These are phyloP conservation scores for Daktulosphaira vitifoliae DNA, from an alignment of 1,140 invertebrate species.

Conservation along the genomic window DNA sequence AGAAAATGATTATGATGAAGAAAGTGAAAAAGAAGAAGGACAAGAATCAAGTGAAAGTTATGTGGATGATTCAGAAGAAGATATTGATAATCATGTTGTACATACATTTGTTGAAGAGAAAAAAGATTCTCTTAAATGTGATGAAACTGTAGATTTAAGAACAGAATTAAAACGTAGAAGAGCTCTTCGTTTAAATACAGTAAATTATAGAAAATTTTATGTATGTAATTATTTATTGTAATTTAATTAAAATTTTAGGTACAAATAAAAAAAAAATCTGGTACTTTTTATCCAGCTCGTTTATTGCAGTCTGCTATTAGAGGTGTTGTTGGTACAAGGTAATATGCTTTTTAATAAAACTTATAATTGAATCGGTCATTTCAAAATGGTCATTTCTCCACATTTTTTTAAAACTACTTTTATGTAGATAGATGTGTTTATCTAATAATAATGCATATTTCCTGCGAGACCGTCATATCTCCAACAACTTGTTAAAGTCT, in stretches of 20 bases:
- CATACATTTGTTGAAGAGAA: not conserved
- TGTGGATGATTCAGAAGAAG: not conserved
- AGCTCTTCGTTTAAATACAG: conserved; percentile 23
- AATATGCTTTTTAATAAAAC: not conserved
- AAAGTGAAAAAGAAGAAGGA: conserved; percentile 11
- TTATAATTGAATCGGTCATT: no score
- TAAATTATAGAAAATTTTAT: not conserved
- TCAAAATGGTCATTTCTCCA: no score
- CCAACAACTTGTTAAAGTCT: no score
- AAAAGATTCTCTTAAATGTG: not conserved
- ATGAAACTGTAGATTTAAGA: conserved; percentile 23
- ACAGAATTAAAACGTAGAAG: conserved; percentile 28
- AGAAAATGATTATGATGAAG: conserved; percentile 6
- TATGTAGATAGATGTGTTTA: no score
- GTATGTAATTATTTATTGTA: not conserved
- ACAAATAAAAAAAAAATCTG: conserved; percentile 24
- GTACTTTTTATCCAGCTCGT: conserved; percentile 24
- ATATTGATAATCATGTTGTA: not conserved
- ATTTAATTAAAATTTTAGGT: conserved; percentile 9
- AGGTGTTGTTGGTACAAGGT: conserved; percentile 27
- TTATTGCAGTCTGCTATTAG: conserved; percentile 28
- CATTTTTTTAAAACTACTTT: no score
- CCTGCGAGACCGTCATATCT: no score
- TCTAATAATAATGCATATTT: no score
- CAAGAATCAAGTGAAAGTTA: not conserved